These are phyloP conservation scores for Rhizomys pruinosus DNA, from an alignment of 2,113 vertebrate genomes.

Conservation along the genomic window DNA sequence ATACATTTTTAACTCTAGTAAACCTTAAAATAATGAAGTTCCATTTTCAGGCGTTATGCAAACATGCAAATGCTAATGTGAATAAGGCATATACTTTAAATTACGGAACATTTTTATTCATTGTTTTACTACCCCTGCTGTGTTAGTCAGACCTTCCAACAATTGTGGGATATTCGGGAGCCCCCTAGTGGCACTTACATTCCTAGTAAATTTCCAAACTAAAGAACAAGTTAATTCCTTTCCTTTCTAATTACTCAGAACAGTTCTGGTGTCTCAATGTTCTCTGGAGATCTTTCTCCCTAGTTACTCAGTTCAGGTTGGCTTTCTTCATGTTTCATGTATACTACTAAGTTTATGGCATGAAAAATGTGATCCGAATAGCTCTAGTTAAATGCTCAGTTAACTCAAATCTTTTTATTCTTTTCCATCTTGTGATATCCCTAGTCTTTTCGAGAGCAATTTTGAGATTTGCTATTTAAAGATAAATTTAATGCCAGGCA, in stretches of 20 bases:
- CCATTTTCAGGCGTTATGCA: conserved; percentile 32
- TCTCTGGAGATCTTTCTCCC: background rate
- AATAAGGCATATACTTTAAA: conserved; percentile 46
- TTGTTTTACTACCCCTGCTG: background rate
- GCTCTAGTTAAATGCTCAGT: background rate
- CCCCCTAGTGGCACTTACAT: conserved; percentile 72
- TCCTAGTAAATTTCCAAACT: conserved; percentile 42
- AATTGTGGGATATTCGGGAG: conserved; percentile 62
- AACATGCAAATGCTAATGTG: conserved; percentile 52
- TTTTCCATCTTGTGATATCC: conserved; percentile 13
- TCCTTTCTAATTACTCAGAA: background rate
- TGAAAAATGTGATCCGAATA: background rate
- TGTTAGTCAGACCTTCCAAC: background rate
- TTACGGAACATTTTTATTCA: conserved; percentile 44
- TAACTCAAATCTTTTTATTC: background rate
- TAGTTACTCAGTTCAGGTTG: background rate
- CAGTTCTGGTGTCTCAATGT: background rate
- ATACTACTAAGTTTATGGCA: background rate
- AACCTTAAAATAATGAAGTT: conserved; percentile 71
- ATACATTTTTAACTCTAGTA: conserved; percentile 63
- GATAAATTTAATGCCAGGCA: no score
- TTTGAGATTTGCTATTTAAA: background rate
- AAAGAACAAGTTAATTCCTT: background rate
- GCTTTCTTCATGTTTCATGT: background rate
- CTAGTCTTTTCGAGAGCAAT: background rate